A percentile compares a stretch with the other conserved stretches of the same genome.
These are phyloP conservation scores for Agrotis exclamationis DNA, from an alignment of 2,888 invertebrate genomes.

Conservation along the genomic window DNA sequence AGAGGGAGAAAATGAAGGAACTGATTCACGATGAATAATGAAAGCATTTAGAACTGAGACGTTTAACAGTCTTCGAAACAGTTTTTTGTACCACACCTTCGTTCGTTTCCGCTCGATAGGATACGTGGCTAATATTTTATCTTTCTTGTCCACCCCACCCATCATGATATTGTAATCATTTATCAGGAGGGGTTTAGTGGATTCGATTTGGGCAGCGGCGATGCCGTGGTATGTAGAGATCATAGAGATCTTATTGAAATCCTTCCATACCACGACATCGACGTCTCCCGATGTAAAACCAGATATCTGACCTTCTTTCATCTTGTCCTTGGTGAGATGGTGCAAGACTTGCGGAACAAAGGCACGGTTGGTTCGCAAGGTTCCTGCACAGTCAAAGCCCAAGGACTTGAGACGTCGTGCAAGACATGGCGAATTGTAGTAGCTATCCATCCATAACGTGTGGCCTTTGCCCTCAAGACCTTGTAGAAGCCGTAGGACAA, in stretches of 20 bases:
- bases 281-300: conserved; percentile 1
- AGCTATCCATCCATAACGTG: conserved; percentile 8
- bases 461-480: conserved; percentile 3
- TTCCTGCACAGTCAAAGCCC: conserved; percentile 3
- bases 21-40: neutral
- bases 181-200: conserved; percentile 7
- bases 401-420: neutral
- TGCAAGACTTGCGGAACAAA: neutral
- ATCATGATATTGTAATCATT: neutral
- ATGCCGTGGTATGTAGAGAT: conserved; percentile 12
- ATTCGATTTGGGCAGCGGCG: neutral
- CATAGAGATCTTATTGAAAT: neutral
- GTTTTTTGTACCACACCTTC: neutral
- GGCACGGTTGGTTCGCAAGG: neutral
- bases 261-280: conserved; percentile 7
- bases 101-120: neutral
- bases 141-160: neutral
- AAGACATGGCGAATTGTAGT: conserved; percentile 1
- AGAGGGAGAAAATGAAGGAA: neutral
- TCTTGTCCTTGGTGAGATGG: neutral
- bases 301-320: neutral
- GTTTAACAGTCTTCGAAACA: neutral
- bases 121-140: neutral
- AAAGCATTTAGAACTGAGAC: neutral
- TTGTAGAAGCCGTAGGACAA: neutral